phyloP scores from a whole-genome alignment of 1,140 invertebrate species.

The Maconellicoccus hirsutus region DNA sequence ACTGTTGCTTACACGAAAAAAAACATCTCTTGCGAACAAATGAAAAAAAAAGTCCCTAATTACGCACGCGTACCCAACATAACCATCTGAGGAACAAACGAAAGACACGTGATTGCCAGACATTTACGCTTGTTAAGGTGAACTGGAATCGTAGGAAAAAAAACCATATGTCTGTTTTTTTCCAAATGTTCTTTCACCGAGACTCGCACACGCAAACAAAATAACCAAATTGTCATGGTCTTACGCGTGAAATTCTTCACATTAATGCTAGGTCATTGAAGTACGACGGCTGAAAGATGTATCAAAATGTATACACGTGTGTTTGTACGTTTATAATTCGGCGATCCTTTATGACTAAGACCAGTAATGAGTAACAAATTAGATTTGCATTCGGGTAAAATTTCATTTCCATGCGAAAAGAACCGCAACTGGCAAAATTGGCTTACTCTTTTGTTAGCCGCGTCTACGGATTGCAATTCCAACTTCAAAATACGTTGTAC shows the following conservation, averaged over 20 bases:
- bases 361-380: background rate
- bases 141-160: background rate
- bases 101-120: slow-evolving; percentile 3
- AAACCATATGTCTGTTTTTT: background rate
- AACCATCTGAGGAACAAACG: background rate
- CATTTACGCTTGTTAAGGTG: background rate
- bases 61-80: too few relatives aligned
- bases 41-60: too few relatives aligned
- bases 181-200: background rate
- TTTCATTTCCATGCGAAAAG: background rate
- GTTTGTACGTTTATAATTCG: background rate
- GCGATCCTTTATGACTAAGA: background rate
- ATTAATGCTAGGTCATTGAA: background rate
- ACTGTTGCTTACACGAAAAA: too few relatives aligned
- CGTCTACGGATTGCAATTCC: background rate
- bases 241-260: background rate
- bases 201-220: background rate
- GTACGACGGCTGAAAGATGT: background rate
- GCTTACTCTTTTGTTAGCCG: slow-evolving; percentile 2
- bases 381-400: background rate
- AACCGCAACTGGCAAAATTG: background rate
- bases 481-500: background rate
- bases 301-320: background rate
- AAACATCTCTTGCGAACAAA: too few relatives aligned
- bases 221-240: background rate